Evolutionary conservation across 2,888 invertebrate species (phyloP), one percentile per base, ranked within the genome.

Genomic region (Hemithea aestivaria): DNA sequence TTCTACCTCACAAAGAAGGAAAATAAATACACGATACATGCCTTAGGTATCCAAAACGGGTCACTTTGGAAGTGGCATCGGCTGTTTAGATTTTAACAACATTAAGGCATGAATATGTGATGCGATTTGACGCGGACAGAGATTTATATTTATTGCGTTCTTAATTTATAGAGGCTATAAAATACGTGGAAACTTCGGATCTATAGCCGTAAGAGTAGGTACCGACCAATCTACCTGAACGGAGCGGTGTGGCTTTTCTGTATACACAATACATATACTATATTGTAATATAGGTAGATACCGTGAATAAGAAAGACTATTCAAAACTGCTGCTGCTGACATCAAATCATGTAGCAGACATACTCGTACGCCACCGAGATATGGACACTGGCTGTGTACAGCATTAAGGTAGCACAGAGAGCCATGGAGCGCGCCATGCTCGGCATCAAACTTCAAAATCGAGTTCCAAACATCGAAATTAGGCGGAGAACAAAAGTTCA

Each of bases 101-200:
- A 58, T 62, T 48, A 56, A 66, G 59, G 66, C 73, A 77, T 74
- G 76, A 76, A 78, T 77, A 74, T 73, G 74, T 74, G 75, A 78
- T 78, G 73, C 71, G 74, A 76, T 78, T 77, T 77, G 79, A 77
- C 75, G 74, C 75, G 67, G 63, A 56, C 57, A 53, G 65, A 80
- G 78, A 85, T 85, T 84, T 84, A 85, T 80, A 70, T 75, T 84
- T 81, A 81, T 77, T 63, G 73, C 73, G 53, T 65, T 60, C 73
- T 70, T 82, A 78, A 85, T 84, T 85, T 84, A 84, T 74, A 57
- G 61, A 45, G 40, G 45, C 58, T 66, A 64, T 83, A 85, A 82
- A 84, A 70, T 69, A 74, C 75, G 65, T 69, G 69, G 74, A 76
- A 79, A 78, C 64, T 62, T 63, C 59, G 58, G 46, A 65, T 73